A percentile compares a stretch with the other conserved stretches of the same genome.
phyloP scores from a whole-genome alignment of 1,140 invertebrate species.

The Physella acuta region DNA sequence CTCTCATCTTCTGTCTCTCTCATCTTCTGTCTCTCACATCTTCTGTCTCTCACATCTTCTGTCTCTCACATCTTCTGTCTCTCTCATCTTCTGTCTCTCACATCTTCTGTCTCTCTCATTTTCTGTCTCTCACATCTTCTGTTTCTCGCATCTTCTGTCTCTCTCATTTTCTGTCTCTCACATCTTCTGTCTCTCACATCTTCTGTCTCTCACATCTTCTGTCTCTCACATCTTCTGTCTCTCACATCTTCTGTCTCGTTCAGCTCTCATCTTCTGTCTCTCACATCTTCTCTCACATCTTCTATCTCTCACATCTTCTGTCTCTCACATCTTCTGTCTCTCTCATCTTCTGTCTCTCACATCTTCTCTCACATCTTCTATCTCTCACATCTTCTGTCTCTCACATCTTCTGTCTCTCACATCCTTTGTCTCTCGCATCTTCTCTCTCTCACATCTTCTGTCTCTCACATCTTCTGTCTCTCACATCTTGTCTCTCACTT shows the following conservation, averaged over 20 bases:
- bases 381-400: neutral
- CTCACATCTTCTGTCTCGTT: neutral
- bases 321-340: neutral
- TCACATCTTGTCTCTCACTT: neutral
- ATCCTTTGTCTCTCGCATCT: too few relatives aligned
- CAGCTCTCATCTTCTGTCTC: neutral
- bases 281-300: neutral
- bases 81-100: constrained; percentile 4
- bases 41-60: constrained; percentile 2
- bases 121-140: constrained; percentile 1
- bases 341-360: neutral
- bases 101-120: constrained; percentile 2
- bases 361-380: constrained; percentile 5
- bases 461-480: constrained; percentile 2
- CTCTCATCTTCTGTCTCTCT: constrained; percentile 3
- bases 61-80: constrained; percentile 6
- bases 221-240: constrained; percentile 3
- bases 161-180: too few relatives aligned
- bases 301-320: too few relatives aligned
- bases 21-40: neutral
- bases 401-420: neutral
- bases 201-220: constrained; percentile 1
- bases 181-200: constrained; percentile 1
- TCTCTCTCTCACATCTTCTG: neutral
- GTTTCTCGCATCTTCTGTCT: neutral